Base-by-base conservation (phyloP, 2,113 vertebrate genomes). In the Gobiocypris rarus region DNA sequence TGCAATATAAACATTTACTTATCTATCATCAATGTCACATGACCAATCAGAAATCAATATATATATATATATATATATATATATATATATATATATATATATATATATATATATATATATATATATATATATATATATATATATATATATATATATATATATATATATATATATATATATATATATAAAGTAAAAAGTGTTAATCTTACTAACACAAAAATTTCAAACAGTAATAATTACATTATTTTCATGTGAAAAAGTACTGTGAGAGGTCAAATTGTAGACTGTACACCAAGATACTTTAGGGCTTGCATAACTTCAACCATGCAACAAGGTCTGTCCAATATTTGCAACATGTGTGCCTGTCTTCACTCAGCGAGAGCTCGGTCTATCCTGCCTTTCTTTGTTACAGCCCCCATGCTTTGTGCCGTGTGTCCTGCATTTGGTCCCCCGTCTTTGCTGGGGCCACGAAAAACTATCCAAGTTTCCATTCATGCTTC, bases 401-500 rank as follows among this genome's bases (percentile, higher is more conserved):
- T 31, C 65, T 43, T 69, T 56, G 63, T 83, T 84, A 61, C 85
- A 77, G 48, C 74, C 74, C 48, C 28, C 1, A 3, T n/a, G 85
- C 58, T 73, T 45, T 65, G 56, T 17, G 58, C 76, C 15, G n/a
- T 41, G 26, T 58, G 81, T 82, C 76, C 70, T 73, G 84, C 34
- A 41, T 79, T 84, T 77, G 73, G 52, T 81, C 75, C 31, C 65
- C 79, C 26, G 45, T 70, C 54, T 31, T 77, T 79, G 80, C 87
- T 88, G 86, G 81, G 91, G 91, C 92, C 90, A 90, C 50, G 86
- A 89, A 90, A 90, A 93, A 90, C 89, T 92, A 89, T 92, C 91
- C 89, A 90, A 92, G 89, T 92, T 95, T 92, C 90, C 88, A 90
- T 92, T 95, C 92, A 90, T 92, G 86, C 91, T 95, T 92, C 87